These are phyloP conservation scores for Polyergus mexicanus DNA, from an alignment of 1,140 invertebrate species.

Conservation along the genomic window DNA sequence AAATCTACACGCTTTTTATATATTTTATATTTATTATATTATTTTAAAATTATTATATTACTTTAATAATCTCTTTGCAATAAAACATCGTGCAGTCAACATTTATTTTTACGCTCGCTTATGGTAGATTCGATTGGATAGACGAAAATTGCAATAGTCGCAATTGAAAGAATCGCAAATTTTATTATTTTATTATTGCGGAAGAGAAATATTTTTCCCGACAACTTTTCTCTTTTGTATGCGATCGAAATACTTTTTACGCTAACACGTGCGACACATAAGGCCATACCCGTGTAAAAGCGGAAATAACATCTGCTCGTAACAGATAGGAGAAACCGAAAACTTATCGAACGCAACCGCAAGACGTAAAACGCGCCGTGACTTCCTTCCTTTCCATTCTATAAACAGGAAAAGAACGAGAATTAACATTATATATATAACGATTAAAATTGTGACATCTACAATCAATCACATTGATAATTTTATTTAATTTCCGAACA, in stretches of 20 bases:
- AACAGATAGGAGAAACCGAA: conserved; percentile 66
- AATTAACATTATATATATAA: neutral
- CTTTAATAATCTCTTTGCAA: neutral
- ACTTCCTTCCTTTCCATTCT: conserved; percentile 60
- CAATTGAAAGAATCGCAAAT: neutral
- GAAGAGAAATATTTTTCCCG: conserved; percentile 9
- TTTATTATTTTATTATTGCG: conserved; percentile 24
- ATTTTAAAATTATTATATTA: neutral
- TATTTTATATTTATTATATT: too few relatives aligned
- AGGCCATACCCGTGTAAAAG: conserved; percentile 49
- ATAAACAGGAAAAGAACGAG: neutral
- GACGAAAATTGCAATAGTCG: neutral
- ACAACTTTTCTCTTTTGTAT: conserved; percentile 38
- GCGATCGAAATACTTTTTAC: conserved; percentile 45
- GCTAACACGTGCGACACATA: conserved; percentile 67
- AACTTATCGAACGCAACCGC: conserved; percentile 62
- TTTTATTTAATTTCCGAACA: neutral
- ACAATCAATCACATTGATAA: neutral
- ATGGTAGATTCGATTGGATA: too few relatives aligned
- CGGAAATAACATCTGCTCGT: conserved; percentile 74
- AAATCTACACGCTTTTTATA: neutral
- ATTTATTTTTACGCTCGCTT: neutral
- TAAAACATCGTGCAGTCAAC: neutral
- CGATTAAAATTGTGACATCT: neutral
- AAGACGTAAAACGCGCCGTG: conserved; percentile 25